Evolutionary conservation across 2,113 vertebrate species (phyloP).

Genomic region (Ranitomeya variabilis): DNA sequence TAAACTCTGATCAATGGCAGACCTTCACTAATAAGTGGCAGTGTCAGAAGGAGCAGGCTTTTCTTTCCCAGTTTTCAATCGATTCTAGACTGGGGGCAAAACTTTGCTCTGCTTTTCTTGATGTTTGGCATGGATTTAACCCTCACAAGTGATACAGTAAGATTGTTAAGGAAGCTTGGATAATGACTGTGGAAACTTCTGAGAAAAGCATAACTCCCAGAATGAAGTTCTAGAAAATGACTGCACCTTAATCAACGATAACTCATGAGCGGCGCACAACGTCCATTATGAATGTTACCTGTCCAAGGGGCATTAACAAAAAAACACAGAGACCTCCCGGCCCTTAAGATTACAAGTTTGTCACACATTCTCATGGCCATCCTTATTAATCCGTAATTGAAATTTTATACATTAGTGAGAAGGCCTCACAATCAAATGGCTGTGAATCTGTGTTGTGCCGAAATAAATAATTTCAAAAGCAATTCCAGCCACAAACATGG

Average conservation of each 20-base stretch:
- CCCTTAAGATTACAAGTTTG: no score
- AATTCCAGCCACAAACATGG: no score
- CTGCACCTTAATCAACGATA: background rate
- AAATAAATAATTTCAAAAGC: no score
- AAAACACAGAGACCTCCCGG: background rate
- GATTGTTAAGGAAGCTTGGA: background rate
- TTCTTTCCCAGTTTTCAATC: conserved; percentile 14
- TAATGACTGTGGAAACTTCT: background rate
- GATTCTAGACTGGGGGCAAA: conserved; percentile 30
- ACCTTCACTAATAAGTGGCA: conserved; percentile 60
- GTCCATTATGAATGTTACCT: background rate
- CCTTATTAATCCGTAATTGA: no score
- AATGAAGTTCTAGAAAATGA: background rate
- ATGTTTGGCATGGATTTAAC: conserved; percentile 34
- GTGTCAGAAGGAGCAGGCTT: conserved; percentile 42
- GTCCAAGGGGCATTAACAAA: background rate
- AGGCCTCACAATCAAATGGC: no score
- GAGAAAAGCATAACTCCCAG: background rate
- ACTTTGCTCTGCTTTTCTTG: conserved; percentile 30
- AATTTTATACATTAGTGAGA: no score
- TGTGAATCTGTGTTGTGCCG: no score
- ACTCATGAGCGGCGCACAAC: background rate
- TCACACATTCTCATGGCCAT: no score
- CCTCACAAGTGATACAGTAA: background rate
- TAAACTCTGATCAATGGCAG: conserved; percentile 64